Conservation (phyloP, 2,888 invertebrate species). For the Megamerina dolium region DNA sequence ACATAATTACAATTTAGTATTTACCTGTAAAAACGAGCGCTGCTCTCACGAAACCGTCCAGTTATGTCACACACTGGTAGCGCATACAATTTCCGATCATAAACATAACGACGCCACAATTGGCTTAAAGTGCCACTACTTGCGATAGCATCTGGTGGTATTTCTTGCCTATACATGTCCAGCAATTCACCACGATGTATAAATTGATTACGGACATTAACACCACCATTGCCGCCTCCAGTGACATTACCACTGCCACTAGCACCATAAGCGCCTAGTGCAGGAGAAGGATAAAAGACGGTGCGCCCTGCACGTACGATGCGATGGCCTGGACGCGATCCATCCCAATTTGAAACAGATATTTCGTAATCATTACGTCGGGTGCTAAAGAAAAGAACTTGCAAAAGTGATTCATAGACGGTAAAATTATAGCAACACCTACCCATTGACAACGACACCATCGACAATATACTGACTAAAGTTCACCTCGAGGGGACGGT, state of each 20-base stretch:
- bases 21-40: constrained; percentile 71
- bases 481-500: constrained; percentile 23
- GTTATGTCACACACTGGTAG: constrained; percentile 63
- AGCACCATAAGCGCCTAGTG: constrained; percentile 11
- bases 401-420: background rate
- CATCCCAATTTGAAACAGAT: background rate
- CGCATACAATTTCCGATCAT: constrained; percentile 71
- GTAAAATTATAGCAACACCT: background rate
- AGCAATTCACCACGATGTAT: constrained; percentile 36
- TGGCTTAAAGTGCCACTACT: constrained; percentile 36
- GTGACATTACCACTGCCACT: constrained; percentile 13
- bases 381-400: background rate
- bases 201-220: constrained; percentile 19
- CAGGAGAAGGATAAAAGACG: too few species aligned
- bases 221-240: constrained; percentile 8
- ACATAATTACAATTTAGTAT: constrained; percentile 1
- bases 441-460: constrained; percentile 5
- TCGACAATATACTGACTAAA: constrained; percentile 8
- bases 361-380: constrained; percentile 3
- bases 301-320: background rate
- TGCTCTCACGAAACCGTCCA: constrained; percentile 66
- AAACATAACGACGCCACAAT: constrained; percentile 62
- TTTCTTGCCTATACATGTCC: constrained; percentile 38
- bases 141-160: constrained; percentile 27
- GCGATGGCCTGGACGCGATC: background rate